phyloP scores from a whole-genome alignment of 1,140 invertebrate species.

The Ptiloglossa arizonensis region DNA sequence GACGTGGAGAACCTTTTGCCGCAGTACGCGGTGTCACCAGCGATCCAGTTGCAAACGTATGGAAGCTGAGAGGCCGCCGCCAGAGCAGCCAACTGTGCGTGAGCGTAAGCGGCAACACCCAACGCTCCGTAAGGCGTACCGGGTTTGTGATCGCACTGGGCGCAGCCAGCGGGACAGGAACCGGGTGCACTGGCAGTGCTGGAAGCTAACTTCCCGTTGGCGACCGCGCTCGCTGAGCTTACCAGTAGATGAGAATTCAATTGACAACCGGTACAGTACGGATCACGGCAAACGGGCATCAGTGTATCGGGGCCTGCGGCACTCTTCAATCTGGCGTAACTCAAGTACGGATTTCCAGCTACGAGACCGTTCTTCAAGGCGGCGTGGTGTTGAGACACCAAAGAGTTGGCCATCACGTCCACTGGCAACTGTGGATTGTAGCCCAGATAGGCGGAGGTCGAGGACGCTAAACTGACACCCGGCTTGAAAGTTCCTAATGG shows the following conservation, averaged over 20 bases:
- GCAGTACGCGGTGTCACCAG: slow-evolving; percentile 92
- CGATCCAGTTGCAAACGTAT: slow-evolving; percentile 96
- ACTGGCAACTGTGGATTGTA: slow-evolving; percentile 84
- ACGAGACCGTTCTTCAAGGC: slow-evolving; percentile 84
- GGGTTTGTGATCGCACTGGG: slow-evolving; percentile 93
- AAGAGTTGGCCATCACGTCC: slow-evolving; percentile 87
- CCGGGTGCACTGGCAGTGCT: slow-evolving; percentile 74
- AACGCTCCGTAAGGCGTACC: slow-evolving; percentile 77
- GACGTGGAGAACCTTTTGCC: slow-evolving; percentile 94
- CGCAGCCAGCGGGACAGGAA: slow-evolving; percentile 92
- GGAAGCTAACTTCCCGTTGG: slow-evolving; percentile 82
- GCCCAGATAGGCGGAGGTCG: slow-evolving; percentile 82
- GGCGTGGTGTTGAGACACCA: slow-evolving; percentile 88
- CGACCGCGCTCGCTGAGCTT: slow-evolving; percentile 78
- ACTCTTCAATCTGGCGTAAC: slow-evolving; percentile 88
- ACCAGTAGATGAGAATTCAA: slow-evolving; percentile 89
- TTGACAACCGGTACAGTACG: slow-evolving; percentile 95
- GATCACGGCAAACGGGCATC: slow-evolving; percentile 92
- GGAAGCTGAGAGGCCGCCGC: slow-evolving; percentile 89
- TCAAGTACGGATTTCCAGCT: slow-evolving; percentile 86
- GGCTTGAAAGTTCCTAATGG: slow-evolving; percentile 86
- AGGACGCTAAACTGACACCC: slow-evolving; percentile 80
- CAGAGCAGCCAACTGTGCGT: slow-evolving; percentile 88
- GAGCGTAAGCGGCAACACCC: slow-evolving; percentile 84
- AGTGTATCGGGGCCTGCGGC: slow-evolving; percentile 81